A percentile compares a stretch with the other conserved stretches of the same genome.
Evolutionary conservation across 2,113 vertebrate genomes (phyloP).

Genomic region (Tragulus kanchil): DNA sequence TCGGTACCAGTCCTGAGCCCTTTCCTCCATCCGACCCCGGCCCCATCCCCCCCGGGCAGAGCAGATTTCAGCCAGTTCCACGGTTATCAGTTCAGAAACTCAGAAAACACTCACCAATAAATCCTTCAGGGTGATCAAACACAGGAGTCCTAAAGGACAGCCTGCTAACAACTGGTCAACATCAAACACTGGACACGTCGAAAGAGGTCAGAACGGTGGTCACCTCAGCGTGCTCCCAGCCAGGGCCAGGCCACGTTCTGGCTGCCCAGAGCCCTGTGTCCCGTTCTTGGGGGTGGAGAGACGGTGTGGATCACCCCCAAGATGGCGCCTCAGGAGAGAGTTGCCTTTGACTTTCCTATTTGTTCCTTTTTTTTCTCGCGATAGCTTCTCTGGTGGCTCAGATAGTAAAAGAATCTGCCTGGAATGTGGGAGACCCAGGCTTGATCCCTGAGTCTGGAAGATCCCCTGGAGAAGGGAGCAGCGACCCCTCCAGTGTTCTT

Average conservation of each 20-base stretch:
- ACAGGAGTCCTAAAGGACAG: background rate
- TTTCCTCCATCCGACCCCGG: too few species aligned
- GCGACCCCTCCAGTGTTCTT: too few species aligned
- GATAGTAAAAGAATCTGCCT: too few species aligned
- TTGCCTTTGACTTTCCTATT: background rate
- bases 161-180: background rate
- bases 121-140: background rate
- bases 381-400: too few species aligned
- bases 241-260: too few species aligned
- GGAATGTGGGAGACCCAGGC: too few species aligned
- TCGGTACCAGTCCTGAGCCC: background rate
- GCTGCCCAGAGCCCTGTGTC: too few species aligned
- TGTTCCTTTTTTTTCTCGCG: background rate
- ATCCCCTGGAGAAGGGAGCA: too few species aligned
- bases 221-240: fast-evolving
- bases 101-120: background rate
- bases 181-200: background rate
- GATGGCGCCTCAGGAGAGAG: background rate
- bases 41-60: background rate
- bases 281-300: background rate
- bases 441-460: too few species aligned
- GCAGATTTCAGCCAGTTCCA: slow-evolving; percentile 46
- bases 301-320: fast-evolving
- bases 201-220: background rate
- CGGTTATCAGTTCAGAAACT: background rate